Percentiles rank a stretch among this genome's conserved stretches.
Conservation (phyloP, 2,113 vertebrate species). For the Holacanthus passer region DNA sequence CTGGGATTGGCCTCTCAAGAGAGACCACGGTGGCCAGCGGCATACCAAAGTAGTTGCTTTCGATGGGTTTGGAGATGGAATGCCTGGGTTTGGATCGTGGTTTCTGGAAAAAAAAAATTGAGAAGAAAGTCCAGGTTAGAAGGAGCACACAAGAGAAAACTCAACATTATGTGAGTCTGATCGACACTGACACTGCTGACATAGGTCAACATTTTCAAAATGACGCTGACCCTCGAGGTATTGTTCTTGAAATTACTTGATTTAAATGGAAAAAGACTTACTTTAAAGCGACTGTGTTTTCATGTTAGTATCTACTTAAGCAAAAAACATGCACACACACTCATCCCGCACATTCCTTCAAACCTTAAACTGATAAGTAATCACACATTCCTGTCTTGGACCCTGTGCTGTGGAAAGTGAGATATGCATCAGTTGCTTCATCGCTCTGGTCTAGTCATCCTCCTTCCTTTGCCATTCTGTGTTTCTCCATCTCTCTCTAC, state of each 20-base stretch:
- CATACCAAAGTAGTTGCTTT: constrained; percentile 95
- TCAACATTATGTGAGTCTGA: constrained; percentile 20
- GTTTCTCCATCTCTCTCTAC: constrained; percentile 6
- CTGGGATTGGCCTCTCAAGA: constrained; percentile 89
- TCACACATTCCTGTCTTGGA: constrained; percentile 62
- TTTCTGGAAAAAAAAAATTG: constrained; percentile 82
- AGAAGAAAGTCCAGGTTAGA: constrained; percentile 29
- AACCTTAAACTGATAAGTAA: constrained; percentile 61
- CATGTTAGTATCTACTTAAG: constrained; percentile 15
- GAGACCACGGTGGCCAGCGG: constrained; percentile 89
- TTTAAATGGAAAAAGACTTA: constrained; percentile 5
- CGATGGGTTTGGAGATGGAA: constrained; percentile 92
- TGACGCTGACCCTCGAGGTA: neutral
- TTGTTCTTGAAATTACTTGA: constrained; percentile 26
- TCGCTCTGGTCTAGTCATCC: constrained; percentile 25
- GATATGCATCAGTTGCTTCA: constrained; percentile 53
- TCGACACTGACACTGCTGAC: constrained; percentile 10
- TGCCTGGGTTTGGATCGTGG: constrained; percentile 90
- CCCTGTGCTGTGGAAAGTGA: constrained; percentile 34
- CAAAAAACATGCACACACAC: constrained; percentile 2
- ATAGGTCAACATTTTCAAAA: constrained; percentile 18
- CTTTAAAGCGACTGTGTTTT: constrained; percentile 17
- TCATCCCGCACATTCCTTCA: constrained; percentile 45
- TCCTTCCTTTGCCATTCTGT: constrained; percentile 15
- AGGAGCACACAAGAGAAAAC: constrained; percentile 9